Conservation (phyloP, 2,797 vertebrate species). For the Hypotaenidia philippensis region DNA sequence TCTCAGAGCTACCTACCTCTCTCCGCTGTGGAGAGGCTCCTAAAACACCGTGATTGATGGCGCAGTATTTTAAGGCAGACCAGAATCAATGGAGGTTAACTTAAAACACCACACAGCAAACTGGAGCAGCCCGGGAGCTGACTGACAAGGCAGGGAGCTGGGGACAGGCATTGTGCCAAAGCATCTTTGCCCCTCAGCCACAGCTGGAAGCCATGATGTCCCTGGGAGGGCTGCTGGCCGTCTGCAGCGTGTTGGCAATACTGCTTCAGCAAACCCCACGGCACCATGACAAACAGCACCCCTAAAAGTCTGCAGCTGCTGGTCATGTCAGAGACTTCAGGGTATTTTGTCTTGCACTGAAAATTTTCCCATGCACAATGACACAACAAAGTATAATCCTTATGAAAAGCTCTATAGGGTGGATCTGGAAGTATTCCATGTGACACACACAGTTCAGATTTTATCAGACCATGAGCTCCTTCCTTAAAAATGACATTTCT, state of each 20-base stretch:
- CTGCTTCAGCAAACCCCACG: background rate
- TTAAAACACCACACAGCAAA: background rate
- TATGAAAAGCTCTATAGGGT: background rate
- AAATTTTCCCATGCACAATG: rapidly evolving
- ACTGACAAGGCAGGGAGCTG: background rate
- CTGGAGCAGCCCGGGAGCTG: background rate
- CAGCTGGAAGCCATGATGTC: rapidly evolving
- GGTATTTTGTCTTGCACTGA: background rate
- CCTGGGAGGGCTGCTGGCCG: background rate
- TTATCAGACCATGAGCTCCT: background rate
- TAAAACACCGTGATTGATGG: background rate
- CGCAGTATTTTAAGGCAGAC: background rate
- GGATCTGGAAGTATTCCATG: background rate
- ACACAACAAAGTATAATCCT: background rate
- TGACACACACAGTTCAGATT: background rate
- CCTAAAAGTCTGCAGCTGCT: background rate
- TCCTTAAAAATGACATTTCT: background rate
- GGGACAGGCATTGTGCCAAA: background rate
- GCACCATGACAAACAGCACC: background rate
- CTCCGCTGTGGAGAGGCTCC: background rate
- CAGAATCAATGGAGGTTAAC: background rate
- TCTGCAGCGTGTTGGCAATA: rapidly evolving
- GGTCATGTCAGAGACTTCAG: rapidly evolving
- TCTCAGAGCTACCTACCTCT: background rate
- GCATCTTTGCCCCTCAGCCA: background rate